Base-by-base conservation (phyloP, 2,113 vertebrate species). In the Malurus elegans region DNA sequence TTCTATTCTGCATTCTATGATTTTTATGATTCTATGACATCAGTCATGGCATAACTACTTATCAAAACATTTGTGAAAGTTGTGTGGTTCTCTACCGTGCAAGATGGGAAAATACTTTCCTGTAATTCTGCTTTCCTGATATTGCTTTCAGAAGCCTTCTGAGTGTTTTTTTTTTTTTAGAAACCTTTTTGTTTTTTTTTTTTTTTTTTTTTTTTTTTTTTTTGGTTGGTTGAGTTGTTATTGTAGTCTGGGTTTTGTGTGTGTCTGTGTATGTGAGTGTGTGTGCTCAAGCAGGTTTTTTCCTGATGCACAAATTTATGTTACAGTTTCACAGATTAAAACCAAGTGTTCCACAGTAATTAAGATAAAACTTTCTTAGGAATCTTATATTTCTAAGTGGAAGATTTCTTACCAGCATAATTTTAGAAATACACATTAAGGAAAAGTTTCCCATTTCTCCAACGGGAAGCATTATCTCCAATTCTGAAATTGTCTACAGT, bases 371-470 rank as follows among this genome's bases (percentile, higher is more conserved):
- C 26, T 47, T 85, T 4, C 8, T 45, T 47, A 34, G 18, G 6
- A 5, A 1, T 69, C 83, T 87, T 79, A 58, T 62, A 42, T 61
- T 54, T 8, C 29, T 38, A 82, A 47, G 3, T 51, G 10, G 26
- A 51, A 66, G 24, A 7, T 29, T 79, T 70, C 32, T 88, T 67
- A 19, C 19, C 36, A 88, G 14, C 10, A 11, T 14, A 45, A 12
- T n/a, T 85, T 90, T 69, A 74, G 20, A 92, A 88, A 92, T 50
- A n/a, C 8, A 45, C 25, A 73, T 79, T 50, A 85, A 73, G 32
- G 21, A 76, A 78, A 72, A 69, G 38, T 58, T 86, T 11, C 14
- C 24, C 1, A 4, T 75, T 88, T 53, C 23, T 90, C 32, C 38
- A 38, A 38, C 38, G 10, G 17, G 36, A 83, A 69, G 12, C 74